phyloP scores from a whole-genome alignment of 2,888 invertebrate species.

The Drosophila anomelani region DNA sequence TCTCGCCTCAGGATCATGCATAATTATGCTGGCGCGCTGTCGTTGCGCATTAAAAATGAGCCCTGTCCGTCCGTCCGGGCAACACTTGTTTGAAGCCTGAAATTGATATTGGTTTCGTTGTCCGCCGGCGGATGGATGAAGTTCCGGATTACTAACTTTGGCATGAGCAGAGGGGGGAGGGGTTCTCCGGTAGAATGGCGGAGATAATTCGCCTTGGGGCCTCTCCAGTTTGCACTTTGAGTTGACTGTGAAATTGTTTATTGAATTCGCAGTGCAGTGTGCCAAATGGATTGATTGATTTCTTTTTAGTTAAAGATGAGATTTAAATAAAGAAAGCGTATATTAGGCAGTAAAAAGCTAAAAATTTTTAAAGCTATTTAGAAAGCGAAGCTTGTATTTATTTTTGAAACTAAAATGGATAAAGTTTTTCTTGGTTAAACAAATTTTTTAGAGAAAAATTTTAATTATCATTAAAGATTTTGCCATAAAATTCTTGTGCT shows the following conservation, averaged over 20 bases:
- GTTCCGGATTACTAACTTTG: slow-evolving; percentile 34
- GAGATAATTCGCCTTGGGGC: slow-evolving; percentile 8
- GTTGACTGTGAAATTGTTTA: slow-evolving; percentile 47
- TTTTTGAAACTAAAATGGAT: too few species aligned
- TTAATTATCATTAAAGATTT: too few species aligned
- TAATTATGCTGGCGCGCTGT: slow-evolving; percentile 74
- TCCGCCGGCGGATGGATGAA: slow-evolving; percentile 12
- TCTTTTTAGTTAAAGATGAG: neutral
- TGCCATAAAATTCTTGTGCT: neutral
- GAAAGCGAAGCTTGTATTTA: too few species aligned
- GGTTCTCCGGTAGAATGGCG: neutral
- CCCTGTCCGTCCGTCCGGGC: slow-evolving; percentile 20
- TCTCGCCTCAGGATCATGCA: slow-evolving; percentile 61
- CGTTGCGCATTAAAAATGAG: slow-evolving; percentile 75
- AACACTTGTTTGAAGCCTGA: slow-evolving; percentile 59
- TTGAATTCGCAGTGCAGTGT: slow-evolving; percentile 55
- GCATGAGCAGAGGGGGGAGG: neutral
- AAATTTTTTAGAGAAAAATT: too few species aligned
- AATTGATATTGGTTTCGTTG: slow-evolving; percentile 66
- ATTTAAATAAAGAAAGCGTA: neutral
- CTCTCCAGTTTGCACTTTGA: slow-evolving; percentile 38
- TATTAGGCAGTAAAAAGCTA: neutral
- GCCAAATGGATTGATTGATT: slow-evolving; percentile 32
- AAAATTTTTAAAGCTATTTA: neutral
- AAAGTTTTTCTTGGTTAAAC: neutral